Evolutionary conservation across 2,113 vertebrate genomes (phyloP).

Genomic region (human (Homo sapiens)): DNA sequence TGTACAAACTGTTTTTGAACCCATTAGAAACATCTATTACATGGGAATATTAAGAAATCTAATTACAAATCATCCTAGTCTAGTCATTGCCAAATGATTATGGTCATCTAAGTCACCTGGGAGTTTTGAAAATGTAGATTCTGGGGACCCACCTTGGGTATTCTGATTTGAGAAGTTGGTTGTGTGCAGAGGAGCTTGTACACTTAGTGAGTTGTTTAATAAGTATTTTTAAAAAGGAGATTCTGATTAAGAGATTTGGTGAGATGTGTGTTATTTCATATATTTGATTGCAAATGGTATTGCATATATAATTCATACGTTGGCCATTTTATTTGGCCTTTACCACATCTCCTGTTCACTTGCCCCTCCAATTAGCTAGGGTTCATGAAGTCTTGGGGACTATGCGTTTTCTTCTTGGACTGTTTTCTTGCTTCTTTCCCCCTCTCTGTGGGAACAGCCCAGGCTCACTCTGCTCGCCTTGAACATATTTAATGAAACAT

Average conservation of each 20-base stretch:
- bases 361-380: not conserved
- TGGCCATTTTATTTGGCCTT: not conserved
- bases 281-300: not conserved
- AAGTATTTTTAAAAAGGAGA: constrained; percentile 13
- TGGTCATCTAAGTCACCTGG: not conserved
- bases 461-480: not conserved
- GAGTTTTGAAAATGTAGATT: not conserved
- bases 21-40: not conserved
- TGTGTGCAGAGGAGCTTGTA: not conserved
- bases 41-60: not conserved
- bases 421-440: not conserved
- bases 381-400: not conserved
- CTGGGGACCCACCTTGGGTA: not conserved
- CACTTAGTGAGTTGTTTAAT: not conserved
- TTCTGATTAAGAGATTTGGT: not conserved
- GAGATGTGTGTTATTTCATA: not conserved
- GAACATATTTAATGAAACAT: constrained; percentile 3
- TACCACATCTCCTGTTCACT: not conserved
- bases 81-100: not conserved
- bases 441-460: not conserved
- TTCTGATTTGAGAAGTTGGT: not conserved
- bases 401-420: not conserved
- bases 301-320: not conserved
- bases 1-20: constrained; percentile 12
- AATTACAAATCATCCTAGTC: constrained; percentile 6